Evolutionary conservation across 2,888 invertebrate species (phyloP).

Genomic region (Pherbina coryleti): DNA sequence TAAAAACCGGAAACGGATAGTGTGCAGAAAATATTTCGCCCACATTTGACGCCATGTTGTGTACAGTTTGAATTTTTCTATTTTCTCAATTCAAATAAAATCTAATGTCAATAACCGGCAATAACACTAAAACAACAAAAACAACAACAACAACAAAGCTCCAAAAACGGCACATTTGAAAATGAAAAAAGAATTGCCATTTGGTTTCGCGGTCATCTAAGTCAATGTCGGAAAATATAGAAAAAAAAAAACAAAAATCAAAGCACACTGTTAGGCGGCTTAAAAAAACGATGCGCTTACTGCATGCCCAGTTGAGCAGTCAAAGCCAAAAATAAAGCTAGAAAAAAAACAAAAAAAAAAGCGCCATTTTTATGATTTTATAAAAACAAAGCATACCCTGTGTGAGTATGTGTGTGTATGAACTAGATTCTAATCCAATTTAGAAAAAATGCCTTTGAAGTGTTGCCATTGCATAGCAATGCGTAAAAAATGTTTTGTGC

Average conservation of each 20-base stretch:
- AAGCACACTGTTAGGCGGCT: background rate
- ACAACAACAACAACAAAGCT: background rate
- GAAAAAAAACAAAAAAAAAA: background rate
- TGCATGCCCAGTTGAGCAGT: background rate
- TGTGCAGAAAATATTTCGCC: background rate
- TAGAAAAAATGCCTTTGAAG: slow-evolving; percentile 30
- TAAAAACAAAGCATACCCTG: background rate
- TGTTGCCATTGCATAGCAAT: slow-evolving; percentile 4
- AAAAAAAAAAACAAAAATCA: background rate
- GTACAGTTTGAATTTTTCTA: background rate
- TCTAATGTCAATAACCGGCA: background rate
- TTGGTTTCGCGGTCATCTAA: slow-evolving; percentile 29
- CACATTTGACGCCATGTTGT: background rate
- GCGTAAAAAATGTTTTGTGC: background rate
- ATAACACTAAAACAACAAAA: background rate
- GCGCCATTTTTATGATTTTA: background rate
- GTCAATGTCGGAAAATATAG: slow-evolving; percentile 7
- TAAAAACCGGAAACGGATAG: background rate
- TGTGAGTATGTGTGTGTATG: background rate
- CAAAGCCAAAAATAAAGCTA: background rate
- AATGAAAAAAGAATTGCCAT: background rate
- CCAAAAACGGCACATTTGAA: background rate
- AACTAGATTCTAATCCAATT: slow-evolving; percentile 33
- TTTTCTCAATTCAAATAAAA: background rate
- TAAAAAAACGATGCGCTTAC: background rate